Base-by-base conservation (phyloP, 2,888 invertebrate species). In the Podotricha telesiphe region DNA sequence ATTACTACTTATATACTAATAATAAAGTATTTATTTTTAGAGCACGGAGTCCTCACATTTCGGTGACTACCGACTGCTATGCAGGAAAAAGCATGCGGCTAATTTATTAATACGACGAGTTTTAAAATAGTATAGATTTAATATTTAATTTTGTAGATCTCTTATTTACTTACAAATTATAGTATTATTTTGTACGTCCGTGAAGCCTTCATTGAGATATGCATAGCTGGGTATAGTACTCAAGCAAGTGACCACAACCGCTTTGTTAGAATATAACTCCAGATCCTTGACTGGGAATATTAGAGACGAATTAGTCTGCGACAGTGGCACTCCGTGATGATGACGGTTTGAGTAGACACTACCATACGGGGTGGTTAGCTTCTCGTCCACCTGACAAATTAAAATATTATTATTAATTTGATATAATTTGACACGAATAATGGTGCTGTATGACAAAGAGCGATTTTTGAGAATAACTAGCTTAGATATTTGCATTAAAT, bases 191-290 rank as follows among this genome's bases (percentile, higher is more conserved):
- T 95, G 95, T 55, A 95, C 93, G 84, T 96, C 96, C 59, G 96
- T 96, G 78, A 95, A 96, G 59, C 95, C 94, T 75, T 95, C 95
- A 47, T 94, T 94, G 62, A 94, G 88, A 65, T 94, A 95, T 2
- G 96, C 94, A 76, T 95, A 96, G 77, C 95, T 95, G 0, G 97
- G 97, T 80, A 97, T 97, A 68, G 97, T 96, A 76, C 96, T 94
- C 75, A 96, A 89, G 82, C 97, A 97, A 73, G 95, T 96, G 79
- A 97, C 94, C 77, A 95, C 94, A 75, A 96, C 93, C 53, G 95
- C 94, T 67, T 96, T 95, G 82, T 96, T 95, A 63, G 94, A 95
- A 62, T 94, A 94, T 70, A 95, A 93, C 82, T 96, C 95, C 72
- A 96, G 91, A 74, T 94, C 95, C 2, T 95, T 94, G 73, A 96